Conservation (phyloP, 2,888 invertebrate genomes). For the Eugnorisma glareosa region DNA sequence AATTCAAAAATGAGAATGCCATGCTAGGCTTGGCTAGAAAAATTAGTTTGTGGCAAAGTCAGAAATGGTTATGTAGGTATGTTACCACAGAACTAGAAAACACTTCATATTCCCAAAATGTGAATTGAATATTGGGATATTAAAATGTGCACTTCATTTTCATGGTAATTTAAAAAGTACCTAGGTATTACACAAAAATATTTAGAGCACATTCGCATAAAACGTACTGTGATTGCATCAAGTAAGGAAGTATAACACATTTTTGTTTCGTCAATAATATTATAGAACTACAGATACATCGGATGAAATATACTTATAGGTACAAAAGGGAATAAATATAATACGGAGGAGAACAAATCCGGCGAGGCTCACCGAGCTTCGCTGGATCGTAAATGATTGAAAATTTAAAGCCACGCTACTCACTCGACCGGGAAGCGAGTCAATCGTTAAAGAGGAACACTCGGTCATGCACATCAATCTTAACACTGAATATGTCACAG, state of each 20-base stretch:
- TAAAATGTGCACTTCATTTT: constrained; percentile 22
- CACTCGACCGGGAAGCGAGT: constrained; percentile 63
- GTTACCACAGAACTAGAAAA: constrained; percentile 47
- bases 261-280: constrained; percentile 40
- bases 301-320: constrained; percentile 51
- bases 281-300: constrained; percentile 38
- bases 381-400: constrained; percentile 59
- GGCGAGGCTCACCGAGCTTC: constrained; percentile 53
- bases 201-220: constrained; percentile 42
- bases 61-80: constrained; percentile 36
- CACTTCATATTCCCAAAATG: constrained; percentile 18
- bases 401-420: constrained; percentile 73
- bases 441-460: constrained; percentile 56
- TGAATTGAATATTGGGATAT: constrained; percentile 19
- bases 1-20: constrained; percentile 11
- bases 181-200: constrained; percentile 32
- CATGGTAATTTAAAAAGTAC: constrained; percentile 20
- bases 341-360: constrained; percentile 57
- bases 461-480: constrained; percentile 59
- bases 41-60: constrained; percentile 9
- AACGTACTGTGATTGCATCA: constrained; percentile 14
- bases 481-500: constrained; percentile 60
- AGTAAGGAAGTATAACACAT: constrained; percentile 24
- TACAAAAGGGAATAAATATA: constrained; percentile 66
- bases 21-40: constrained; percentile 13